Percentiles rank a stretch among this genome's conserved stretches.
Conservation (phyloP, 2,797 vertebrate species). For the Australoheros facetus region DNA sequence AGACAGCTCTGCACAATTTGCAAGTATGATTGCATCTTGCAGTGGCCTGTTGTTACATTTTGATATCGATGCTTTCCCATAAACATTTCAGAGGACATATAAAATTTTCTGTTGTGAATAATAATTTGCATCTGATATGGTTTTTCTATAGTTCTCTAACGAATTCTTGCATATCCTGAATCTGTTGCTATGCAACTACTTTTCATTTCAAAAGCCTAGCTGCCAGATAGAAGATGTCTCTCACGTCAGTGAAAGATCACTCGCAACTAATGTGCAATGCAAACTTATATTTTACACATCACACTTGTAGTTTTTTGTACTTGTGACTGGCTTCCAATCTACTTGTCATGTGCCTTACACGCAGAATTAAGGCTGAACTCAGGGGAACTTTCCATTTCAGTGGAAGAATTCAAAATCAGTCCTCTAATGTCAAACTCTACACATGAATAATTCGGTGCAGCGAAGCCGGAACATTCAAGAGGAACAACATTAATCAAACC, state of each 20-base stretch:
- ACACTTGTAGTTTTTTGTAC: not conserved
- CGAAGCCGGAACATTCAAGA: not conserved
- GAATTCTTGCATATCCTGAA: not conserved
- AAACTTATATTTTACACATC: not conserved
- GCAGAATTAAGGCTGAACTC: not conserved
- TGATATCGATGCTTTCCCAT: not conserved
- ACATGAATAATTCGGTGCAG: not conserved
- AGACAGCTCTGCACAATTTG: not conserved
- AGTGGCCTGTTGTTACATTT: not conserved
- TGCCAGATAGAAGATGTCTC: not conserved
- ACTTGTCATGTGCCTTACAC: not conserved
- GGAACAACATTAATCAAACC: conserved; percentile 8
- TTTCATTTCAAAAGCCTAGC: not conserved
- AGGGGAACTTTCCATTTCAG: conserved; percentile 1
- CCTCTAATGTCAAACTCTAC: conserved; percentile 5
- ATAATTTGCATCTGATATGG: not conserved
- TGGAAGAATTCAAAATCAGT: conserved; percentile 3
- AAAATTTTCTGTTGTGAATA: not conserved
- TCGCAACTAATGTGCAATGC: not conserved
- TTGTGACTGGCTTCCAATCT: not conserved
- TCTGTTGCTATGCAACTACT: not conserved
- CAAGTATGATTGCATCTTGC: not conserved
- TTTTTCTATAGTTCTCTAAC: not conserved
- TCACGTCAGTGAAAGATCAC: not conserved
- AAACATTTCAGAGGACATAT: not conserved